Evolutionary conservation across 2,113 vertebrate species (phyloP).

Genomic region (Pipa parva): DNA sequence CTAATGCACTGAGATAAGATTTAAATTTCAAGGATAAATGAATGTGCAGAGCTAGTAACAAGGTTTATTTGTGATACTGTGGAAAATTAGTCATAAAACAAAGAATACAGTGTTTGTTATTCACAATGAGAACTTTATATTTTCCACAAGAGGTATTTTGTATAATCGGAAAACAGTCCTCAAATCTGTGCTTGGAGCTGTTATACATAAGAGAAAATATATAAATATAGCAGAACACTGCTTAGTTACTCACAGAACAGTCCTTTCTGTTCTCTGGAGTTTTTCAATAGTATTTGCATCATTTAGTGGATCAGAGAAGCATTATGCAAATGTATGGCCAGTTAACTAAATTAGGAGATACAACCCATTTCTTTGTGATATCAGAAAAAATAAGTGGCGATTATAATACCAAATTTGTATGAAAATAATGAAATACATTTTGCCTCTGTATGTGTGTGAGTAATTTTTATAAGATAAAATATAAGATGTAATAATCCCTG

Average conservation of each 20-base stretch:
- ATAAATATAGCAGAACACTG: neutral
- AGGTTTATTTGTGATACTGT: constrained; percentile 25
- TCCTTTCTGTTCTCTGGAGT: neutral
- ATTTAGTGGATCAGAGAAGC: neutral
- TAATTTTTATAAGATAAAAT: too few species aligned
- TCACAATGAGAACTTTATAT: neutral
- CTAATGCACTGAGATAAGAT: constrained; percentile 36
- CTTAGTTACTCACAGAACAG: neutral
- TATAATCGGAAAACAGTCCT: neutral
- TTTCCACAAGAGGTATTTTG: neutral
- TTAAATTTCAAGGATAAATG: constrained; percentile 39
- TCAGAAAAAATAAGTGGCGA: too few species aligned
- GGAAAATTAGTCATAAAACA: constrained; percentile 21
- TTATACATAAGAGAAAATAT: constrained; percentile 1
- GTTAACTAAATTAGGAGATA: neutral
- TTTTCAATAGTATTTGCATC: neutral
- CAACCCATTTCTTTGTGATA: too few species aligned
- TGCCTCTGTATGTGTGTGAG: too few species aligned
- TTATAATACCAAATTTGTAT: too few species aligned
- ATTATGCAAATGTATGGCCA: neutral
- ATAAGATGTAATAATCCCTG: too few species aligned
- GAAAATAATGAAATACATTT: too few species aligned
- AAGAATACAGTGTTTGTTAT: neutral
- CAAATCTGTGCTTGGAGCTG: neutral
- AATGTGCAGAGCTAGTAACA: constrained; percentile 27